Conservation (phyloP, 2,888 invertebrate genomes). For the Allolobophora icterica region DNA sequence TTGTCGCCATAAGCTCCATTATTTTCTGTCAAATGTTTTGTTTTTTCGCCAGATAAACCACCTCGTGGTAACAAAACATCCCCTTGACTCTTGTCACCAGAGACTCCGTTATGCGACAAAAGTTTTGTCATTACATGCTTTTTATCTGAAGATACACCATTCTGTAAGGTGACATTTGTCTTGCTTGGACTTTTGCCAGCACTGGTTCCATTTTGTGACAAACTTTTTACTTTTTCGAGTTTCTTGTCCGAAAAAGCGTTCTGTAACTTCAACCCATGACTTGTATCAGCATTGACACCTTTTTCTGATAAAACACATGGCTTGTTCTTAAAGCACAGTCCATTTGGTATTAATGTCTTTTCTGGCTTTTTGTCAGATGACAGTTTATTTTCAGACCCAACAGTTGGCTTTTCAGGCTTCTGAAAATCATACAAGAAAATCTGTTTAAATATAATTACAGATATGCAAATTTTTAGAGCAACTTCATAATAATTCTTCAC, state of each 20-base stretch:
- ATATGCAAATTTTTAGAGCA: background rate
- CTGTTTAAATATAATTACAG: background rate
- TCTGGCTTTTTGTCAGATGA: background rate
- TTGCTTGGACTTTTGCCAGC: background rate
- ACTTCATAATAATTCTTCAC: too few species aligned
- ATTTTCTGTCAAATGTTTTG: background rate
- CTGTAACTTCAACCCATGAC: background rate
- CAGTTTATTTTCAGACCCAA: background rate
- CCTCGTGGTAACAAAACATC: too few species aligned
- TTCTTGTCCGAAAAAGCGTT: background rate
- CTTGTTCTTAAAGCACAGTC: background rate
- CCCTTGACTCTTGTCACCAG: background rate
- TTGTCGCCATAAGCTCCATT: background rate
- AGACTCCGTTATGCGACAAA: background rate
- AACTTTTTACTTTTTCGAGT: slow-evolving; percentile 17
- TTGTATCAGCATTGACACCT: background rate
- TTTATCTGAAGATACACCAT: background rate
- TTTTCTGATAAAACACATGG: background rate
- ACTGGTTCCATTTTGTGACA: background rate
- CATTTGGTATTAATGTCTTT: slow-evolving; percentile 8
- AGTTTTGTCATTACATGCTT: background rate
- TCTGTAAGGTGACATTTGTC: background rate
- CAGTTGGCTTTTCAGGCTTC: background rate
- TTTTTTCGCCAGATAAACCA: background rate
- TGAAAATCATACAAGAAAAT: background rate